These are phyloP conservation scores for Hucho hucho DNA, from an alignment of 2,113 vertebrate genomes.

Conservation along the genomic window DNA sequence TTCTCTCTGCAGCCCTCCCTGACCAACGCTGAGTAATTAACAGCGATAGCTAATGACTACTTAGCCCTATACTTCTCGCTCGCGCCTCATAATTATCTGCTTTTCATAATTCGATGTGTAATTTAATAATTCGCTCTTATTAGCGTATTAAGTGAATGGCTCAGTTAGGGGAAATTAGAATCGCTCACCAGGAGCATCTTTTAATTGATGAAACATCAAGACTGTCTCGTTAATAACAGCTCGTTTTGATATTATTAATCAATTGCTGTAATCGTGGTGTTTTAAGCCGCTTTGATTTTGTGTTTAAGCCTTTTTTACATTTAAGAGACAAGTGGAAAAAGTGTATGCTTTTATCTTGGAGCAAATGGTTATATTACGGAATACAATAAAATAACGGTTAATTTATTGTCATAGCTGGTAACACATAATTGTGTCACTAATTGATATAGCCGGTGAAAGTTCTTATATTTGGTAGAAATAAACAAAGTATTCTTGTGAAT, in stretches of 20 bases:
- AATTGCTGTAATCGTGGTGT: constrained; percentile 46
- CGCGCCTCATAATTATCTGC: constrained; percentile 97
- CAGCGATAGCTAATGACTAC: constrained; percentile 99
- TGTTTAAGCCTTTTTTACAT: neutral
- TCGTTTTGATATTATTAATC: constrained; percentile 66
- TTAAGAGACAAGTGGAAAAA: no score
- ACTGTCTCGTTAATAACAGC: constrained; percentile 66
- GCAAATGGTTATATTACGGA: no score
- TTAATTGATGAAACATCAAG: constrained; percentile 73
- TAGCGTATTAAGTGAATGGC: constrained; percentile 90
- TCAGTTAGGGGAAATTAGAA: constrained; percentile 82
- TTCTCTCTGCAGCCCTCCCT: constrained; percentile 85
- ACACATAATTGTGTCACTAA: no score
- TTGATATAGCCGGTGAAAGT: no score
- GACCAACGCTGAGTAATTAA: constrained; percentile 96
- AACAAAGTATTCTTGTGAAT: no score
- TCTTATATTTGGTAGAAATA: no score
- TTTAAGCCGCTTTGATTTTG: neutral
- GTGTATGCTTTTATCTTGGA: no score
- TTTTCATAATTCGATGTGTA: constrained; percentile 99
- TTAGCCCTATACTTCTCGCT: constrained; percentile 70
- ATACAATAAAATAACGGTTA: no score
- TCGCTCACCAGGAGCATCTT: constrained; percentile 73
- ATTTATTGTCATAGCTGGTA: no score
- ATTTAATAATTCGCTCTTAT: constrained; percentile 99